A percentile compares a stretch with the other conserved stretches of the same genome.
Evolutionary conservation across 2,113 vertebrate species (phyloP).

Genomic region (Halichoeres trimaculatus): DNA sequence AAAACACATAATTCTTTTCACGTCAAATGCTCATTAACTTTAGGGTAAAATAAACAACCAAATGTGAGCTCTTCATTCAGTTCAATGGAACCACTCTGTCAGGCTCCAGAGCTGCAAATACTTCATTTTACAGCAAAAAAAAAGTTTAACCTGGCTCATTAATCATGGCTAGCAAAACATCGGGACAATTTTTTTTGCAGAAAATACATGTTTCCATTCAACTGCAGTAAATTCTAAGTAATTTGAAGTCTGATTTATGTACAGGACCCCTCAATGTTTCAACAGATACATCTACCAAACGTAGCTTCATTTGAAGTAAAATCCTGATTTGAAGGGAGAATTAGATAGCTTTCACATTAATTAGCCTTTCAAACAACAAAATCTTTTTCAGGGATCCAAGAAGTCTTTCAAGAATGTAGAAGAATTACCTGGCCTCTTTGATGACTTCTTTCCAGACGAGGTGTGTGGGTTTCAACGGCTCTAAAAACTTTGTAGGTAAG

Average conservation of each 20-base stretch:
- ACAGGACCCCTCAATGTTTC: too few species aligned
- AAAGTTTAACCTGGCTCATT: neutral
- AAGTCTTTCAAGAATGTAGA: slow-evolving; percentile 7
- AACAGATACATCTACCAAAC: too few species aligned
- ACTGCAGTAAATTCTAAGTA: too few species aligned
- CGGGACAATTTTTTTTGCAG: too few species aligned
- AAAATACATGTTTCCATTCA: too few species aligned
- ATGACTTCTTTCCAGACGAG: slow-evolving; percentile 10
- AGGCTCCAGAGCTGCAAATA: neutral
- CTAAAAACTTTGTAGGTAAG: too few species aligned
- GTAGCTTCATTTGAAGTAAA: neutral
- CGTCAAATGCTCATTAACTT: neutral
- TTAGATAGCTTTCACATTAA: neutral
- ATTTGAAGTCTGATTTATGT: too few species aligned
- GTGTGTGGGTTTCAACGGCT: neutral
- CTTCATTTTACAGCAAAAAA: neutral
- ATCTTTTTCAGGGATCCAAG: slow-evolving; percentile 7
- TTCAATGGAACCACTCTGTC: neutral
- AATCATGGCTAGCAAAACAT: neutral
- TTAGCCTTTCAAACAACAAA: neutral
- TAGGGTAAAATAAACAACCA: neutral
- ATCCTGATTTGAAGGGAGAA: slow-evolving; percentile 19
- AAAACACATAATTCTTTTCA: slow-evolving; percentile 10
- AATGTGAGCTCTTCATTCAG: neutral
- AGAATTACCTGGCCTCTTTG: slow-evolving; percentile 6